A percentile compares a stretch with the other conserved stretches of the same genome.
Evolutionary conservation across 2,888 invertebrate species (phyloP).

Genomic region (Drosophila formosana): DNA sequence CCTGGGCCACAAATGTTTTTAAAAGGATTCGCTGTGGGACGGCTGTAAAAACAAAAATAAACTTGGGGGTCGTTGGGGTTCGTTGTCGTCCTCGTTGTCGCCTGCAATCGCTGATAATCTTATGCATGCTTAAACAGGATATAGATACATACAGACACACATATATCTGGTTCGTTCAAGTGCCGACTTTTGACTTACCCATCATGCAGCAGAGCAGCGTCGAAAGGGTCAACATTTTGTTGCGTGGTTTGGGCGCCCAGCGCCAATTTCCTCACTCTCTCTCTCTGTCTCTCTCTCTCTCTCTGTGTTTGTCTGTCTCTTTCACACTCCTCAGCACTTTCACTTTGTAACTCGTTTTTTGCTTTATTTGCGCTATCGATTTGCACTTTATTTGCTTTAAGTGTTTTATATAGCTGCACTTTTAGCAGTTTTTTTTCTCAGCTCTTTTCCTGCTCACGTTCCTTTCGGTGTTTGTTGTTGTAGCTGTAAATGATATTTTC

Average conservation of each 20-base stretch:
- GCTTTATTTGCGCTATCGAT: constrained; percentile 53
- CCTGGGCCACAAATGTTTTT: constrained; percentile 77
- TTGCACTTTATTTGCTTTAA: constrained; percentile 56
- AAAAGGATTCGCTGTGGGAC: constrained; percentile 67
- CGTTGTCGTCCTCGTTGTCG: constrained; percentile 43
- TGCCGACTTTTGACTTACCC: constrained; percentile 79
- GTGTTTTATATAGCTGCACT: constrained; percentile 48
- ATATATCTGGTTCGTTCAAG: constrained; percentile 24
- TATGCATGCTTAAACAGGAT: constrained; percentile 74
- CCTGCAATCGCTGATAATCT: constrained; percentile 70
- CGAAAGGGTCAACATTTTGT: constrained; percentile 84
- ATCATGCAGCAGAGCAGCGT: constrained; percentile 84
- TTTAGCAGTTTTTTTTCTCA: constrained; percentile 31
- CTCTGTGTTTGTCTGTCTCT: neutral
- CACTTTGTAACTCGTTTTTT: constrained; percentile 32
- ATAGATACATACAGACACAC: constrained; percentile 14
- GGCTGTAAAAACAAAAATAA: constrained; percentile 37
- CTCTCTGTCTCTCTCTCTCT: neutral
- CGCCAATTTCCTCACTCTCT: constrained; percentile 28
- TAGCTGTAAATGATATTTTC: constrained; percentile 58
- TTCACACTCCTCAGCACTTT: constrained; percentile 22
- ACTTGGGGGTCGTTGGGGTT: constrained; percentile 48
- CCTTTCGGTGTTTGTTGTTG: neutral
- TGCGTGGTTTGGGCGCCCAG: constrained; percentile 33
- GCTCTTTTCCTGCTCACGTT: constrained; percentile 2